phyloP scores from a whole-genome alignment of 1,140 invertebrate species.

The Platorchestia sp. region DNA sequence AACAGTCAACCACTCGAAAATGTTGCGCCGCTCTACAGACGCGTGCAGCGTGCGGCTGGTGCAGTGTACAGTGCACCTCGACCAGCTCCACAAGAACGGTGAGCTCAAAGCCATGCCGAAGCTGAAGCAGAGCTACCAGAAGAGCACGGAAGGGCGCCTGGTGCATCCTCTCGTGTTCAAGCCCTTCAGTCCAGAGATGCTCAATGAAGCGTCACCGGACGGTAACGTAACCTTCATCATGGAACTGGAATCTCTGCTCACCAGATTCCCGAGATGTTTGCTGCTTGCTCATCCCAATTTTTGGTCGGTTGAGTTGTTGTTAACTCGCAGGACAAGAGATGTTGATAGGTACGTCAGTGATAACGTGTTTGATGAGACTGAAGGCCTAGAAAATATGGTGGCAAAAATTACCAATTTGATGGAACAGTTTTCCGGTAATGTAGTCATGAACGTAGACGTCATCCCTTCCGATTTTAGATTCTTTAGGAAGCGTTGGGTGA shows the following conservation, averaged over 20 bases:
- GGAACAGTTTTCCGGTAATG: not conserved
- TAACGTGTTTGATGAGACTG: not conserved
- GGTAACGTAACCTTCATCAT: slow-evolving; percentile 19
- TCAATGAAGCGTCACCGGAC: not conserved
- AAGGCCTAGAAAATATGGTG: not conserved
- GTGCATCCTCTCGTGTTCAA: slow-evolving; percentile 26
- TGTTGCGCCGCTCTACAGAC: not conserved
- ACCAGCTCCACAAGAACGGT: slow-evolving; percentile 9
- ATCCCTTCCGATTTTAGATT: slow-evolving; percentile 28
- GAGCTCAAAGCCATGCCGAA: slow-evolving; percentile 23
- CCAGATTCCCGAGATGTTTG: not conserved
- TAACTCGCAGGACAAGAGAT: not conserved
- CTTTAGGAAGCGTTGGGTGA: slow-evolving; percentile 26
- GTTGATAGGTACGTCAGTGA: not conserved
- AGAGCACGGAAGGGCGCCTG: not conserved
- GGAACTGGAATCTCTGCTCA: not conserved
- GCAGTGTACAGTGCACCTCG: slow-evolving; percentile 33
- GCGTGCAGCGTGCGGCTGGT: not conserved
- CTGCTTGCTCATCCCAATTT: not conserved
- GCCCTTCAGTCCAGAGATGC: not conserved
- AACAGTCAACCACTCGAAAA: not conserved
- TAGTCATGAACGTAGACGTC: slow-evolving; percentile 5
- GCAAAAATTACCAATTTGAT: not conserved
- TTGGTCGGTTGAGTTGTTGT: not conserved
- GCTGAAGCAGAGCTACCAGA: not conserved